phyloP scores from a whole-genome alignment of 2,888 invertebrate species.

The Itoplectis maculator region DNA sequence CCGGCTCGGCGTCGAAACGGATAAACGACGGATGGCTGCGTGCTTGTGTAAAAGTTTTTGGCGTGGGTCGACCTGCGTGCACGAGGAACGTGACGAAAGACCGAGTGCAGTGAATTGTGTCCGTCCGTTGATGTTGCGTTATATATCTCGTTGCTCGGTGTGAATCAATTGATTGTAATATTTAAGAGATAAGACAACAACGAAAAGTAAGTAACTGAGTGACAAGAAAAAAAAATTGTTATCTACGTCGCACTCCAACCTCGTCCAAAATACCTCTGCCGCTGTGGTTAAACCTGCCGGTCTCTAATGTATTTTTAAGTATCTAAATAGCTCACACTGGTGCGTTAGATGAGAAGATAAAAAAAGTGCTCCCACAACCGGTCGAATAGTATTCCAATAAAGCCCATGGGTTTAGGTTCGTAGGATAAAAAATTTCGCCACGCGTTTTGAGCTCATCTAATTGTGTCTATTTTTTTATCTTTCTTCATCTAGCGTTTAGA shows the following conservation, averaged over 20 bases:
- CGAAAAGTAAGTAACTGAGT: not conserved
- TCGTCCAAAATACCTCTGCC: slow-evolving; percentile 85
- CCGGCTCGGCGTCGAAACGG: slow-evolving; percentile 39
- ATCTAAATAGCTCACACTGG: slow-evolving; percentile 70
- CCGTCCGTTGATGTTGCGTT: slow-evolving; percentile 63
- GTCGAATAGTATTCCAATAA: not conserved
- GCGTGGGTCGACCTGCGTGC: slow-evolving; percentile 69
- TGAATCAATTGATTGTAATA: slow-evolving; percentile 49
- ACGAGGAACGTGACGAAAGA: slow-evolving; percentile 69
- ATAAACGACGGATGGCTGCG: slow-evolving; percentile 54
- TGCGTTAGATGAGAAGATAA: slow-evolving; percentile 70
- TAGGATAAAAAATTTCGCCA: not conserved
- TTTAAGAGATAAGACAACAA: slow-evolving; percentile 23
- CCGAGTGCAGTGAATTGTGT: slow-evolving; percentile 69
- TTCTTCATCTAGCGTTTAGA: slow-evolving; percentile 72
- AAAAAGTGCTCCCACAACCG: slow-evolving; percentile 51
- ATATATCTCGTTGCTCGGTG: slow-evolving; percentile 45
- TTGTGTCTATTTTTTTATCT: slow-evolving; percentile 73
- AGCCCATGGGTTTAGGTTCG: not conserved
- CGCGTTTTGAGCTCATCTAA: not conserved
- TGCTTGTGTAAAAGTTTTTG: slow-evolving; percentile 56
- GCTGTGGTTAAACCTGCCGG: slow-evolving; percentile 84
- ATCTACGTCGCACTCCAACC: slow-evolving; percentile 75
- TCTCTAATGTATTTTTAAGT: slow-evolving; percentile 65
- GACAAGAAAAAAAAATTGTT: slow-evolving; percentile 37